Percentiles rank a stretch among this genome's conserved stretches.
Conservation (phyloP, 2,888 invertebrate species). For the Malacosoma neustria region DNA sequence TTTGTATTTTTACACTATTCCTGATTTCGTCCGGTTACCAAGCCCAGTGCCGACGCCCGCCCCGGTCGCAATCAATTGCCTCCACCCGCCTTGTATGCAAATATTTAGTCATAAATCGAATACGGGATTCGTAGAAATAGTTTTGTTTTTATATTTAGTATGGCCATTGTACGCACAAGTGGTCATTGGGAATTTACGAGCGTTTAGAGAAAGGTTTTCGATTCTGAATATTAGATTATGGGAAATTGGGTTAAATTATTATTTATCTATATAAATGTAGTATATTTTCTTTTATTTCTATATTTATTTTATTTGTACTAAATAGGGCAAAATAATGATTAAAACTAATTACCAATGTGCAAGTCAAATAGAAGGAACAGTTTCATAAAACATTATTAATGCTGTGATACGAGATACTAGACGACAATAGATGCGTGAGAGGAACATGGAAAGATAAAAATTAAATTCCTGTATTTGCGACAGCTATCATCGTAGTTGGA, state of each 20-base stretch:
- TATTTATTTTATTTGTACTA: too few relatives aligned
- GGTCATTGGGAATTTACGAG: background rate
- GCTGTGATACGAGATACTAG: too few relatives aligned
- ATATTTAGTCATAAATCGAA: conserved; percentile 9
- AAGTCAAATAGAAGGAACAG: too few relatives aligned
- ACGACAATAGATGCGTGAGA: too few relatives aligned
- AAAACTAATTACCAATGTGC: too few relatives aligned
- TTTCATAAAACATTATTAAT: too few relatives aligned
- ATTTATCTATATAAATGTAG: too few relatives aligned
- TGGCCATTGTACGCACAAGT: background rate
- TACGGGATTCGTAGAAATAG: conserved; percentile 6
- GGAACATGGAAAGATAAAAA: too few relatives aligned
- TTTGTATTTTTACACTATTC: background rate
- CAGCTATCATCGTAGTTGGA: too few relatives aligned
- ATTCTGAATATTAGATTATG: background rate
- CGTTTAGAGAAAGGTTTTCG: background rate
- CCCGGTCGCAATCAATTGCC: conserved; percentile 8
- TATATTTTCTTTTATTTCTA: too few relatives aligned
- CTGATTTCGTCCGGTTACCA: conserved; percentile 3
- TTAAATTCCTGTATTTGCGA: too few relatives aligned
- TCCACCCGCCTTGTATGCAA: conserved; percentile 6
- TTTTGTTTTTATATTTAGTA: conserved; percentile 4
- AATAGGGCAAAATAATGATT: too few relatives aligned
- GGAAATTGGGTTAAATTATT: background rate
- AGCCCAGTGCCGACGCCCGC: conserved; percentile 3